Evolutionary conservation across 2,797 vertebrate genomes (phyloP), one percentile per base, ranked within the genome.

Genomic region (Etheostoma perlongum): DNA sequence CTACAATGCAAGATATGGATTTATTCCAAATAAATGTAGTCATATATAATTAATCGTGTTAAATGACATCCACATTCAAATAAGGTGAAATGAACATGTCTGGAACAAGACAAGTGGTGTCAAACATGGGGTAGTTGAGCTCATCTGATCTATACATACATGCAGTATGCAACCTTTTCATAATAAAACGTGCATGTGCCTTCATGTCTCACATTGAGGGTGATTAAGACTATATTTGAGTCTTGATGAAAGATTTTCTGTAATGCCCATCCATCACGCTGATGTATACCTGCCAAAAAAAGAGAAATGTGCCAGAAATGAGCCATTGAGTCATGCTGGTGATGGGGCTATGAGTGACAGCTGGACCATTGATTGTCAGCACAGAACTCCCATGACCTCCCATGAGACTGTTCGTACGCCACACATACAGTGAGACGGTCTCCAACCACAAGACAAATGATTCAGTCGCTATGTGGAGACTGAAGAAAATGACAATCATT

Each of bases 311-410:
- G 36, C 36, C 52, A 78, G 79, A 86, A 74, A 78, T 80, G 82
- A 58, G 82, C 70, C 82, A 86, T 84, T 87, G 83, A 49, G 79
- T 86, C 82, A 59, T 23, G 81, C 77, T 68, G 76, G 55, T 75
- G 82, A 89, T 71, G 83, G 55, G 46, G 75, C 61, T 54, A 15
- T 87, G 89, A 91, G 60, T 88, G 88, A 87, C 85, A 89, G 78
- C 74, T 61, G 55, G 73, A 78, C 36, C 3, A 72, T 57, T 85
- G 83, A 87, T 79, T 90, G 88, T 90, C 83, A 90, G 85, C 81
- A 78, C 67, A 85, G 72, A 86, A 79, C 84, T 86, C 68, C 80
- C 82, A 79, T 89, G 84, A 93, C 83, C 86, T 92, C 83, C 89
- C 67, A 58, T 72, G 81, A 83, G 79, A 75, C 77, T 75, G 59